A percentile compares a stretch with the other conserved stretches of the same genome.
Evolutionary conservation across 64 coral and sea anemone species (phyloP).

Genomic region (Dendrophyllia cribrosa): DNA sequence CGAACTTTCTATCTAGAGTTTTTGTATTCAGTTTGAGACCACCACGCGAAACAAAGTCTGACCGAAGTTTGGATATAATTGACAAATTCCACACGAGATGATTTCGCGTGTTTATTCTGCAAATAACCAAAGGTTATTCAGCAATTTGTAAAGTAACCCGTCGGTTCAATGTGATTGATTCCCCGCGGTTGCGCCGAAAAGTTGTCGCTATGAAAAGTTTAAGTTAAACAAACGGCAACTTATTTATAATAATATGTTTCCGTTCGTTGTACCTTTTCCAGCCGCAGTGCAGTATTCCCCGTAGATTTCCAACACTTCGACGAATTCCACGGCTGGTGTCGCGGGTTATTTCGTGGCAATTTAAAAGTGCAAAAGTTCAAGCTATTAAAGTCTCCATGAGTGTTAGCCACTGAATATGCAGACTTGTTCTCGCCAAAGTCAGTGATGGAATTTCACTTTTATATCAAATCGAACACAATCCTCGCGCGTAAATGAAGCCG

Average conservation of each 20-base stretch:
- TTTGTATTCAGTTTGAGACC: neutral
- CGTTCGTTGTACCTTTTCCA: neutral
- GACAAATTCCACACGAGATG: neutral
- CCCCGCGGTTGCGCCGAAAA: conserved; percentile 8
- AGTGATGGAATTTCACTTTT: neutral
- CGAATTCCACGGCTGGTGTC: neutral
- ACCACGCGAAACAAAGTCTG: neutral
- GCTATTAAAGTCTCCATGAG: neutral
- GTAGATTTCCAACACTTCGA: neutral
- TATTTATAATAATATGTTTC: neutral
- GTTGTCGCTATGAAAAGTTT: conserved; percentile 16
- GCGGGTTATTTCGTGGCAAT: neutral
- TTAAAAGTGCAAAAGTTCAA: neutral
- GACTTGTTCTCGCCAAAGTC: neutral
- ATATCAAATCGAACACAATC: neutral
- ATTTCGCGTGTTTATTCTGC: neutral
- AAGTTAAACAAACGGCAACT: conserved; percentile 16
- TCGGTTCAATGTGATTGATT: neutral
- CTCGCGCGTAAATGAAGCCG: neutral
- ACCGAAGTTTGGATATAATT: neutral
- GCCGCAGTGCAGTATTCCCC: neutral
- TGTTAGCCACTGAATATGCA: neutral
- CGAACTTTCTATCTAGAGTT: neutral
- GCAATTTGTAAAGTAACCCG: neutral
- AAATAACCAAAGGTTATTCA: neutral